phyloP scores from a whole-genome alignment of 2,113 vertebrate species.

The Lampris incognitus region DNA sequence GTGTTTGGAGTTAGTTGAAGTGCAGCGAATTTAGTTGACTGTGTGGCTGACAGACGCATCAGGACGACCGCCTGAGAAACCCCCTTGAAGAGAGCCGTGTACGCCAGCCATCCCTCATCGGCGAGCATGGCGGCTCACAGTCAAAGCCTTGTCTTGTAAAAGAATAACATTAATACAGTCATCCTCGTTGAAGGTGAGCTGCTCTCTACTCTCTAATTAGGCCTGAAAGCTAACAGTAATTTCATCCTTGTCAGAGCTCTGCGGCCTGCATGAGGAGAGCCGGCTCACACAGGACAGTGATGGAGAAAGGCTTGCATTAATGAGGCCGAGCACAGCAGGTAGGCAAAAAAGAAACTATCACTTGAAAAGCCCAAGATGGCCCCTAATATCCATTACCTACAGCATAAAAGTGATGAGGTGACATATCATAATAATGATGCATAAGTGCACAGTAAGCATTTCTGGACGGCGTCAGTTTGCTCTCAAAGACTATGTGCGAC shows the following conservation, averaged over 20 bases:
- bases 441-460: slow-evolving; percentile 77
- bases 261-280: slow-evolving; percentile 59
- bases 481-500: slow-evolving; percentile 38
- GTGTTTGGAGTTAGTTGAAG: background rate
- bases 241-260: slow-evolving; percentile 65
- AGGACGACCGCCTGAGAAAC: slow-evolving; percentile 58
- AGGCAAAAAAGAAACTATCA: slow-evolving; percentile 70
- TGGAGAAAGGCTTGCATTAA: slow-evolving; percentile 74
- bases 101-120: slow-evolving; percentile 60
- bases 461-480: slow-evolving; percentile 59
- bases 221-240: slow-evolving; percentile 64
- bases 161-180: slow-evolving; percentile 55
- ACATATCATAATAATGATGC: slow-evolving; percentile 75
- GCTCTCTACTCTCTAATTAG: slow-evolving; percentile 69
- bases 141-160: slow-evolving; percentile 31
- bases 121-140: slow-evolving; percentile 36
- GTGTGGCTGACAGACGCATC: slow-evolving; percentile 57
- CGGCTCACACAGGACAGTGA: slow-evolving; percentile 63
- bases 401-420: slow-evolving; percentile 67
- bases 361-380: slow-evolving; percentile 69
- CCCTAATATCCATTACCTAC: slow-evolving; percentile 63
- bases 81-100: slow-evolving; percentile 50
- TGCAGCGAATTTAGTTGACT: slow-evolving; percentile 38
- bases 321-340: slow-evolving; percentile 77
- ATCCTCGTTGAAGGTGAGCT: slow-evolving; percentile 43